Evolutionary conservation across 2,113 vertebrate species (phyloP).

Genomic region (Euleptes europaea): DNA sequence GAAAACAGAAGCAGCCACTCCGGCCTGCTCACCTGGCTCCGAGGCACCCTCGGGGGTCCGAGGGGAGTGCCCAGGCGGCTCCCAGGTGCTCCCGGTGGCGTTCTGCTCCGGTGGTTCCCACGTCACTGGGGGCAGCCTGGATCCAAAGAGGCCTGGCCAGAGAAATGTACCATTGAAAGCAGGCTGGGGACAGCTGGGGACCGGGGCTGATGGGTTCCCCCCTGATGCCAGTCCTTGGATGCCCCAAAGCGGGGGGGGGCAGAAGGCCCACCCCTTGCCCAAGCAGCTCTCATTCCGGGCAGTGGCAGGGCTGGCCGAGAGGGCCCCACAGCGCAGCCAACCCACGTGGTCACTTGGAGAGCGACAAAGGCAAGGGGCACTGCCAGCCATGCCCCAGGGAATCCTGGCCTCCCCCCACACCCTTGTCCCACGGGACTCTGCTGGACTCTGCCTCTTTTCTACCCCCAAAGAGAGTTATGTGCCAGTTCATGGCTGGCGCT

Average conservation of each 20-base stretch:
- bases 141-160: constrained; percentile 63
- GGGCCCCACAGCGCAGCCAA: no score
- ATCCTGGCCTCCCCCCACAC: background rate
- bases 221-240: background rate
- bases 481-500: no score
- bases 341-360: no score
- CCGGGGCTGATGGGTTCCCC: background rate
- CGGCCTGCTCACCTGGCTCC: background rate
- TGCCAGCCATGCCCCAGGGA: no score
- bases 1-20: background rate
- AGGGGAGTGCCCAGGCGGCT: background rate
- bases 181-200: background rate
- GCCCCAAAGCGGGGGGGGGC: no score
- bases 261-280: no score
- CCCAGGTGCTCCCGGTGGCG: constrained; percentile 6
- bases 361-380: no score
- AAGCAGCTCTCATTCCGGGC: background rate
- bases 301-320: no score
- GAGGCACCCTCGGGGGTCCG: background rate
- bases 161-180: background rate
- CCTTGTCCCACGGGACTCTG: no score
- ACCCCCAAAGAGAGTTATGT: no score
- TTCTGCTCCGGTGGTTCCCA: constrained; percentile 22
- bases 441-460: background rate
- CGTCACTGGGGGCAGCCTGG: constrained; percentile 34